These are phyloP conservation scores for Acridotheres tristis DNA, from an alignment of 2,797 vertebrate genomes.

Conservation along the genomic window DNA sequence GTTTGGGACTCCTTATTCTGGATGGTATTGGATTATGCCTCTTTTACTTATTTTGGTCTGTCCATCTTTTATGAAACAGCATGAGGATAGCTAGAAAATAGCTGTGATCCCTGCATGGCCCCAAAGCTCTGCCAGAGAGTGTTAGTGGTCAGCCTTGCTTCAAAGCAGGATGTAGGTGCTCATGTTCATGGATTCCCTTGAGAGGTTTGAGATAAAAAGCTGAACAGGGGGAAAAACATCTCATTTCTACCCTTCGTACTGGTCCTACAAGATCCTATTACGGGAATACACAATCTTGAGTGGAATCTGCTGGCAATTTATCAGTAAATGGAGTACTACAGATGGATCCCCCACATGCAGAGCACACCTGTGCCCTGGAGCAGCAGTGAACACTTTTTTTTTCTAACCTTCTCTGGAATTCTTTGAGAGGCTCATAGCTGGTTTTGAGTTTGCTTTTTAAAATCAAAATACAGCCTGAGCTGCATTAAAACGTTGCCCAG, in stretches of 20 bases:
- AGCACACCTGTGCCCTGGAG: neutral
- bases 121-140: neutral
- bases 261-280: neutral
- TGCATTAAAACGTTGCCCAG: neutral
- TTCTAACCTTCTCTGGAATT: neutral
- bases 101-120: neutral
- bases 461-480: neutral
- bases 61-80: neutral
- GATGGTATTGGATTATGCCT: neutral
- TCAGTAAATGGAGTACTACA: neutral
- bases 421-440: neutral
- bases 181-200: neutral
- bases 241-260: neutral
- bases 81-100: neutral
- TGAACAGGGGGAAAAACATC: neutral
- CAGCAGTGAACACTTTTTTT: neutral
- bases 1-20: neutral
- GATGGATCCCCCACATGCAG: neutral
- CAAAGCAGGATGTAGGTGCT: neutral
- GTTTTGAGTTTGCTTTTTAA: rapidly evolving
- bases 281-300: neutral
- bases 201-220: neutral
- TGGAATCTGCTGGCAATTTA: neutral
- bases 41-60: neutral
- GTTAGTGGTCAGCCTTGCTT: neutral